Conservation (phyloP, 2,113 vertebrate genomes). For the Callionymus lyra region DNA sequence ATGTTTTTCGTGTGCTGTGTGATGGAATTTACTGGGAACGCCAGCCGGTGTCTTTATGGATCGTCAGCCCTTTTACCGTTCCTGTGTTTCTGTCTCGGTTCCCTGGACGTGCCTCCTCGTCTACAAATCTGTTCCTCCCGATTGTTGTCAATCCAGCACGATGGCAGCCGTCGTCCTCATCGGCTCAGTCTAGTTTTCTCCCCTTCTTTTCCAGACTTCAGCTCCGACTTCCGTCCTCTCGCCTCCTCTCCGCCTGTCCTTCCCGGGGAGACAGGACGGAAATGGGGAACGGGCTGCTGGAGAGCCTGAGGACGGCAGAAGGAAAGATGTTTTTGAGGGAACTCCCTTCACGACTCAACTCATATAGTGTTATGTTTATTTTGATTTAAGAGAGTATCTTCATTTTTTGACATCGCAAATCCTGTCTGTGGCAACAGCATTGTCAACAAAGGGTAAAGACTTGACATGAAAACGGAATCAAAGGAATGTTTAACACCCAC, state of each 20-base stretch:
- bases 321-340: slow-evolving; percentile 7
- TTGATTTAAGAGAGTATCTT: too few relatives aligned
- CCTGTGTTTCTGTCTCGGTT: slow-evolving; percentile 13
- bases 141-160: slow-evolving; percentile 40
- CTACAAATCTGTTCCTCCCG: slow-evolving; percentile 31
- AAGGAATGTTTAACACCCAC: too few relatives aligned
- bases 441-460: too few relatives aligned
- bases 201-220: slow-evolving; percentile 32
- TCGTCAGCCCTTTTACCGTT: slow-evolving; percentile 26
- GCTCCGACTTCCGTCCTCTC: slow-evolving; percentile 62
- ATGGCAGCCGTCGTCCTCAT: slow-evolving; percentile 41
- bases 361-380: too few relatives aligned
- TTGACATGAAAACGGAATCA: too few relatives aligned
- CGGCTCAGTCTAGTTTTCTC: slow-evolving; percentile 30
- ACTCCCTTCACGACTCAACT: too few relatives aligned
- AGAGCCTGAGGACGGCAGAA: slow-evolving; percentile 56
- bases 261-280: slow-evolving; percentile 64
- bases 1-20: neutral
- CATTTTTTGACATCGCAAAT: too few relatives aligned
- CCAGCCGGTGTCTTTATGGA: slow-evolving; percentile 31
- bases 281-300: slow-evolving; percentile 65
- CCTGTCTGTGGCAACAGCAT: too few relatives aligned
- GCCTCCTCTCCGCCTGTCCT: slow-evolving; percentile 56
- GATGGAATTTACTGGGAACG: slow-evolving; percentile 4
- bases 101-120: slow-evolving; percentile 22